A percentile compares a stretch with the other conserved stretches of the same genome.
Evolutionary conservation across 1,140 invertebrate genomes (phyloP).

Genomic region (Halictus rubicundus): DNA sequence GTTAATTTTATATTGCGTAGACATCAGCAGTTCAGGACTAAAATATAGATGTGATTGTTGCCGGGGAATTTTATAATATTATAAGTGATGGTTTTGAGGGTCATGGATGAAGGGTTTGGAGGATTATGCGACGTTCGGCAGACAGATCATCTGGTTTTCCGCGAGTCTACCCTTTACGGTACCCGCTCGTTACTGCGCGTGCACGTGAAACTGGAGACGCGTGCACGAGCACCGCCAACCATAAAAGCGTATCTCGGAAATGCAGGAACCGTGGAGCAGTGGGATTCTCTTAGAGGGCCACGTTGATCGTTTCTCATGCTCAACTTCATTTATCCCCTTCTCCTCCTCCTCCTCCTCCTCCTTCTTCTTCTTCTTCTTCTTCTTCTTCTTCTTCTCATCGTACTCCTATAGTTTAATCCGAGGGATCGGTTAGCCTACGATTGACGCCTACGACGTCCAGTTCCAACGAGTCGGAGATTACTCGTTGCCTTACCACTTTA

Average conservation of each 20-base stretch:
- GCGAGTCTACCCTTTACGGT: conserved; percentile 14
- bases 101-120: too few species aligned
- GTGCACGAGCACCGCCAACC: conserved; percentile 16
- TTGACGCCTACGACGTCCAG: conserved; percentile 51
- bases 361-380: not conserved
- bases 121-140: not conserved
- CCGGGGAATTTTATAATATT: too few species aligned
- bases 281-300: conserved; percentile 14
- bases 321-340: not conserved
- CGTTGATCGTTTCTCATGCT: conserved; percentile 32
- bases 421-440: conserved; percentile 47
- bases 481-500: conserved; percentile 39
- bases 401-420: conserved; percentile 35
- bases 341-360: not conserved
- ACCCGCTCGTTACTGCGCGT: conserved; percentile 4
- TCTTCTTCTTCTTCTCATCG: not conserved
- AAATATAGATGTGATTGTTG: too few species aligned
- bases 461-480: conserved; percentile 14
- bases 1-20: too few species aligned
- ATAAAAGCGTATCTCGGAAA: conserved; percentile 38
- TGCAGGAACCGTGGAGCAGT: not conserved
- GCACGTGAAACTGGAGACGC: conserved; percentile 41
- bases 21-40: too few species aligned
- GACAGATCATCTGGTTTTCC: conserved; percentile 37
- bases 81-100: too few species aligned